A percentile compares a stretch with the other conserved stretches of the same genome.
phyloP scores from a whole-genome alignment of 1,140 invertebrate species.

The Zaprionus tsacasi region DNA sequence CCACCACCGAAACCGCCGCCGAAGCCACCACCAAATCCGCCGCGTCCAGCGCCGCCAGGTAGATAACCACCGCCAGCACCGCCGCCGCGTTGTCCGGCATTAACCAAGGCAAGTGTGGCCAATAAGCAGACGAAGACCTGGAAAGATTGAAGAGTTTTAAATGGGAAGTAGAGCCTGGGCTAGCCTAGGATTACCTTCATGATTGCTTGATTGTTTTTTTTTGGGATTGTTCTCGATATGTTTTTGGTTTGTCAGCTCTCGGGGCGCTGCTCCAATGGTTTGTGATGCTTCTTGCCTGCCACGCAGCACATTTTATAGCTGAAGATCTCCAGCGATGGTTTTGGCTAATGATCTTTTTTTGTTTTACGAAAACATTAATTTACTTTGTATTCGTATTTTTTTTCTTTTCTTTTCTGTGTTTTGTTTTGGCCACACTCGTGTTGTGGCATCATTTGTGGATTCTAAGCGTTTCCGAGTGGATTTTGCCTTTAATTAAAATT shows the following conservation, averaged over 20 bases:
- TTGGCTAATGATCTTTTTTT: conserved; percentile 3
- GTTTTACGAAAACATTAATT: conserved; percentile 12
- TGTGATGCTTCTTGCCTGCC: conserved; percentile 55
- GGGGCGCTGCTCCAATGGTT: conserved; percentile 56
- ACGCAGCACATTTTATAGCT: conserved; percentile 66
- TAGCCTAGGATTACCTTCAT: conserved; percentile 56
- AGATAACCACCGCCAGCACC: conserved; percentile 50
- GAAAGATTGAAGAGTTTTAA: background rate
- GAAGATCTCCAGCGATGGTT: conserved; percentile 39
- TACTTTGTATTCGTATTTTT: background rate
- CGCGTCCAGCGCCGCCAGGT: conserved; percentile 43
- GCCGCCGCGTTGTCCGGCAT: conserved; percentile 66
- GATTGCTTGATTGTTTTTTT: background rate
- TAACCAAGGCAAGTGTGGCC: conserved; percentile 63
- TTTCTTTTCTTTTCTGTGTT: background rate
- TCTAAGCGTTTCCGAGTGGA: conserved; percentile 40
- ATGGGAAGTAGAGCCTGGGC: background rate
- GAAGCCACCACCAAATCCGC: conserved; percentile 41
- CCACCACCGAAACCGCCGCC: conserved; percentile 54
- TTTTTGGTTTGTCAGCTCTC: conserved; percentile 39
- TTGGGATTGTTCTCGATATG: background rate
- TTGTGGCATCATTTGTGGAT: conserved; percentile 52
- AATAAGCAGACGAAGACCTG: conserved; percentile 68
- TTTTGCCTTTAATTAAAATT: conserved; percentile 61
- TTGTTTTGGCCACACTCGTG: background rate